Conservation (phyloP, 2,888 invertebrate species). For the Petrolisthes manimaculis region DNA sequence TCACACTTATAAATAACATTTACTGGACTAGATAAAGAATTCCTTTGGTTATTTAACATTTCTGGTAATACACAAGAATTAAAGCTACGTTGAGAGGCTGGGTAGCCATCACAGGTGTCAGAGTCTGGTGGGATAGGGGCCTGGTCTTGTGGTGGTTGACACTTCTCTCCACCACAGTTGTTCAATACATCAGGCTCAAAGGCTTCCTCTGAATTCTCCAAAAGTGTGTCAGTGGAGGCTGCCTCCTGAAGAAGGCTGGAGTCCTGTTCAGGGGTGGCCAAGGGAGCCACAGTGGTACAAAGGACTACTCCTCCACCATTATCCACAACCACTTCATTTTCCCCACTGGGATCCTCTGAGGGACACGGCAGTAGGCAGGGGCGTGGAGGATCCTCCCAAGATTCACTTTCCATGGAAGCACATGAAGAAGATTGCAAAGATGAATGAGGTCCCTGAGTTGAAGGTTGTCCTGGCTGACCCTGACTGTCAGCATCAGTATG, state of each 20-base stretch:
- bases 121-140: neutral
- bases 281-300: constrained; percentile 71
- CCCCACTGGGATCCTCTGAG: constrained; percentile 31
- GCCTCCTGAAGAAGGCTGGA: constrained; percentile 55
- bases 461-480: constrained; percentile 51
- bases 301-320: neutral
- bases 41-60: constrained; percentile 49
- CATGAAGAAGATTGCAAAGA: constrained; percentile 60
- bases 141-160: neutral
- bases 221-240: constrained; percentile 50
- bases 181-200: constrained; percentile 28
- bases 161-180: constrained; percentile 7
- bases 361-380: constrained; percentile 36
- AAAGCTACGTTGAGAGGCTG: constrained; percentile 32
- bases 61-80: constrained; percentile 40
- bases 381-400: constrained; percentile 45
- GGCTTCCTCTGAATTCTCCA: constrained; percentile 43
- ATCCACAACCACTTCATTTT: neutral
- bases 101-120: constrained; percentile 23
- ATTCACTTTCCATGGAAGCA: constrained; percentile 62
- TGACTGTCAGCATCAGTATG: constrained; percentile 57
- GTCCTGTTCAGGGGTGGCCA: constrained; percentile 77
- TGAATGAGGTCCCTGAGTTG: constrained; percentile 60
- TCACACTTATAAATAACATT: constrained; percentile 36
- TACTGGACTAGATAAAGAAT: constrained; percentile 57